Evolutionary conservation across 2,113 vertebrate species (phyloP).

Genomic region (Callocephalon fimbriatum): DNA sequence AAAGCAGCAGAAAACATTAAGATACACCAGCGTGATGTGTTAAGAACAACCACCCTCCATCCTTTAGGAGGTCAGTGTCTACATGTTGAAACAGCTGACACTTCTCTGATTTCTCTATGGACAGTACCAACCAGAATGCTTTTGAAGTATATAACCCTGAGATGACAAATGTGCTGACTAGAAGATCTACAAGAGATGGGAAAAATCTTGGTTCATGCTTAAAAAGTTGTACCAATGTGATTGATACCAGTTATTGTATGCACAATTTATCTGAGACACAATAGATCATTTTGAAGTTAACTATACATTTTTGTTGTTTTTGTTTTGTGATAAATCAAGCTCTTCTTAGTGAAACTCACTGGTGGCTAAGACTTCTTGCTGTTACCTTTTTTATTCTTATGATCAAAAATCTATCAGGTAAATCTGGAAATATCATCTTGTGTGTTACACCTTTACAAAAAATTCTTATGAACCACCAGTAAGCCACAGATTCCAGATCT

Average conservation of each 20-base stretch:
- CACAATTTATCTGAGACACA: not conserved
- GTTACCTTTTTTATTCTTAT: not conserved
- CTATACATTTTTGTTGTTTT: not conserved
- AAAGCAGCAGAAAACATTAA: not conserved
- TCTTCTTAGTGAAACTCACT: not conserved
- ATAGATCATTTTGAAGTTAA: not conserved
- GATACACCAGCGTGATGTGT: fast-evolving
- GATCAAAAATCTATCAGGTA: not conserved
- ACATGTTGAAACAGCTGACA: not conserved
- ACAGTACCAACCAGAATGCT: not conserved
- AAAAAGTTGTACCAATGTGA: not conserved
- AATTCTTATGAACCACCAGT: not conserved
- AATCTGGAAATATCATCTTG: not conserved
- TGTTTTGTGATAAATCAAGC: not conserved
- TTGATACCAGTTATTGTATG: not conserved
- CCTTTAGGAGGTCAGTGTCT: not conserved
- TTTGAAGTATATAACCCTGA: not conserved
- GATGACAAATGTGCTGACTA: not conserved
- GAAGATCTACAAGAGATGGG: not conserved
- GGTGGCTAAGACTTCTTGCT: not conserved
- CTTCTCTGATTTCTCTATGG: not conserved
- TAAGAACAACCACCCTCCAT: not conserved
- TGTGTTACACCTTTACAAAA: not conserved
- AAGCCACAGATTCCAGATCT: not conserved
- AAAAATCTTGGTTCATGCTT: not conserved